These are phyloP conservation scores for Linepithema humile DNA, from an alignment of 1,140 invertebrate species.

Conservation along the genomic window DNA sequence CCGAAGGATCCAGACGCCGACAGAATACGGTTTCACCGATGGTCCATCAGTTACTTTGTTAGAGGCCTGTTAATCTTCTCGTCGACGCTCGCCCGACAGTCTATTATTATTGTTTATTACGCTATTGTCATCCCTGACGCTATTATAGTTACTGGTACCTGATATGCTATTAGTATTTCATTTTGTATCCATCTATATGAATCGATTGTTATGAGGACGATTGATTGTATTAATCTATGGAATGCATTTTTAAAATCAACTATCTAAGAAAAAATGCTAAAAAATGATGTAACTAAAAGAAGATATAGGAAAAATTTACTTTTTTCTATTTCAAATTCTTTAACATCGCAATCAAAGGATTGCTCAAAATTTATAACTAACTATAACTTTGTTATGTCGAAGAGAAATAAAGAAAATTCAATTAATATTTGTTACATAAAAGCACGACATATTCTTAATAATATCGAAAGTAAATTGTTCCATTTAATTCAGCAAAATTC, in stretches of 20 bases:
- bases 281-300: not conserved
- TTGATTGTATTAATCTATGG: not conserved
- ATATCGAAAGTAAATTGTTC: not conserved
- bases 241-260: not conserved
- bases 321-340: not conserved
- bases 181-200: not conserved
- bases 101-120: constrained; percentile 41
- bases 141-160: not conserved
- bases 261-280: not conserved
- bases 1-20: constrained; percentile 28
- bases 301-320: not conserved
- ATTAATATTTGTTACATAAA: not conserved
- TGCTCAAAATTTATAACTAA: no score
- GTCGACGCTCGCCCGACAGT: constrained; percentile 48
- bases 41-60: constrained; percentile 31
- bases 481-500: not conserved
- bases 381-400: no score
- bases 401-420: constrained; percentile 1
- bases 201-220: not conserved
- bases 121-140: constrained; percentile 6
- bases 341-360: no score
- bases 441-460: not conserved
- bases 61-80: constrained; percentile 46
- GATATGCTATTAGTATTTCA: not conserved
- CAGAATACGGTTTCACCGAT: constrained; percentile 7